These are phyloP conservation scores for Pandemis corylana DNA, from an alignment of 2,888 invertebrate species.

Conservation along the genomic window DNA sequence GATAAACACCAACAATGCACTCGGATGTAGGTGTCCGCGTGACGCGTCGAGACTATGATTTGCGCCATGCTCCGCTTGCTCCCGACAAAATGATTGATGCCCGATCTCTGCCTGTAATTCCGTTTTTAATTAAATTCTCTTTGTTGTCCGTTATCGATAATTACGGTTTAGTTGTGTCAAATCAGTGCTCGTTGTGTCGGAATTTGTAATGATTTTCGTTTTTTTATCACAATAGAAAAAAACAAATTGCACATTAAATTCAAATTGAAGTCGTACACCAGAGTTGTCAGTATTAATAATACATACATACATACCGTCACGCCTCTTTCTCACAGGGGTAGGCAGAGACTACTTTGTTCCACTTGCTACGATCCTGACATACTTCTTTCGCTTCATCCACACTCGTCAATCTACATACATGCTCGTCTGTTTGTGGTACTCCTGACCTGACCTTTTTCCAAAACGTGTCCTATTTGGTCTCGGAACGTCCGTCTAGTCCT, in stretches of 20 bases:
- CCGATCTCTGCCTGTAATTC: conserved; percentile 47
- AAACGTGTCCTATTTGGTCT: too few relatives aligned
- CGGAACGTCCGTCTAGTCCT: too few relatives aligned
- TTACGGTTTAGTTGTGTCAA: conserved; percentile 35
- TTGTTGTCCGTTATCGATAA: conserved; percentile 23
- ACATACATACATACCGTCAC: too few relatives aligned
- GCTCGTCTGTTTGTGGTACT: too few relatives aligned
- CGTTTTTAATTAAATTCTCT: conserved; percentile 39
- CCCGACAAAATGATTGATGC: conserved; percentile 75
- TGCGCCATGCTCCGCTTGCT: conserved; percentile 78
- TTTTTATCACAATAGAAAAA: not conserved
- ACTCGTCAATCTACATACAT: too few relatives aligned
- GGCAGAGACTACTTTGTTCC: too few relatives aligned
- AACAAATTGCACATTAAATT: not conserved
- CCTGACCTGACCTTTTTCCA: too few relatives aligned
- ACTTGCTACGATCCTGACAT: too few relatives aligned
- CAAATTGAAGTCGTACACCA: not conserved
- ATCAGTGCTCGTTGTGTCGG: conserved; percentile 17
- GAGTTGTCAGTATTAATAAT: too few relatives aligned
- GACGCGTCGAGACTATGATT: conserved; percentile 81
- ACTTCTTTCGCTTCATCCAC: too few relatives aligned
- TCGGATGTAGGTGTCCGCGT: conserved; percentile 77
- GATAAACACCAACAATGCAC: conserved; percentile 21
- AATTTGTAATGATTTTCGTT: not conserved
- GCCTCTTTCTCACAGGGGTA: too few relatives aligned